phyloP scores from a whole-genome alignment of 2,797 vertebrate genomes.

The Glossophaga mutica region DNA sequence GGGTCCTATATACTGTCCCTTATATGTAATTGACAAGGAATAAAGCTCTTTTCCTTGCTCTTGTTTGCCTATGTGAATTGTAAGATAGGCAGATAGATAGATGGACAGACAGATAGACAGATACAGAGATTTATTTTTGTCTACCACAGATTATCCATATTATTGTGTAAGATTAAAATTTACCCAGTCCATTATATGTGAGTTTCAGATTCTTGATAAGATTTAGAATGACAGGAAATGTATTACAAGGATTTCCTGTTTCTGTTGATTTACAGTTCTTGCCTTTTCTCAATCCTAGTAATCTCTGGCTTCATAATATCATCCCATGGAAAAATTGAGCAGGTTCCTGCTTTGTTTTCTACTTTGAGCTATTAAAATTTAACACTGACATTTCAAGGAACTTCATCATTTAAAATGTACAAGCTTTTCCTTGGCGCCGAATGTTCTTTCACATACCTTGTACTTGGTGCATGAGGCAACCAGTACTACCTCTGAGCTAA shows the following conservation, averaged over 20 bases:
- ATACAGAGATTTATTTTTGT: neutral
- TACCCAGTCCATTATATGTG: neutral
- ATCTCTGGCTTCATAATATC: neutral
- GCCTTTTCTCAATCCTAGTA: neutral
- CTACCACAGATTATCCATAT: neutral
- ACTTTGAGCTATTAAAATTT: neutral
- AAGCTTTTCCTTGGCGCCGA: neutral
- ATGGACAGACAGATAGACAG: neutral
- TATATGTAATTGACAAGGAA: neutral
- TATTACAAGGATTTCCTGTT: neutral
- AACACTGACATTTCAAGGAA: neutral
- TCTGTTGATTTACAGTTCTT: neutral
- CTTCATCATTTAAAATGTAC: neutral
- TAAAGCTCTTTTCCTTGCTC: conserved; percentile 1
- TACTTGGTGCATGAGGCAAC: neutral
- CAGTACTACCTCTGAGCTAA: neutral
- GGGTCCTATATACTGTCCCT: neutral
- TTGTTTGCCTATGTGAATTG: conserved; percentile 20
- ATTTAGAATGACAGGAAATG: neutral
- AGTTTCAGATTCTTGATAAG: neutral
- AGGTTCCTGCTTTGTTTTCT: conserved; percentile 4
- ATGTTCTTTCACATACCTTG: neutral
- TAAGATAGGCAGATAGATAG: neutral
- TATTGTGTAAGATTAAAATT: neutral
- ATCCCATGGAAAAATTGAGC: conserved; percentile 24